Conservation (phyloP, 2,888 invertebrate species). For the Escarpia spicata region DNA sequence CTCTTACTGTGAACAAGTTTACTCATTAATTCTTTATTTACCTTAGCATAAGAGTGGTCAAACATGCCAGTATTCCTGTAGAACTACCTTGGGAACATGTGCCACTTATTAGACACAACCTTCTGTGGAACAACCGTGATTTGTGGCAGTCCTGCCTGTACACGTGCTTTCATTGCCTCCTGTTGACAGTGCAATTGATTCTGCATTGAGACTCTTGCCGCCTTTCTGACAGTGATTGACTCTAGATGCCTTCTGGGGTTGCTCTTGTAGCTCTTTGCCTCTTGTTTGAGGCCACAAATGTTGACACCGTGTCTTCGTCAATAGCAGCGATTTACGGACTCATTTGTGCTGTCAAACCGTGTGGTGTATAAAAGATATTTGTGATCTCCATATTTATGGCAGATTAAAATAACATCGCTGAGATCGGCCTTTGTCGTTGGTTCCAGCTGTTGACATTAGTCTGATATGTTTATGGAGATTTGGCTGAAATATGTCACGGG, state of each 20-base stretch:
- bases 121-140: not conserved
- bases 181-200: not conserved
- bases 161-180: not conserved
- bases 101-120: not conserved
- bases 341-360: not conserved
- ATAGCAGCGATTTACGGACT: not conserved
- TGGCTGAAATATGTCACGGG: not conserved
- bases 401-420: slow-evolving; percentile 10
- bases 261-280: not conserved
- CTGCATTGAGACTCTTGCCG: not conserved
- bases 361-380: not conserved
- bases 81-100: not conserved
- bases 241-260: not conserved
- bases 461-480: not conserved
- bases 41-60: not conserved
- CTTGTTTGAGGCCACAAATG: not conserved
- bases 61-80: not conserved
- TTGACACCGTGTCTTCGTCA: not conserved
- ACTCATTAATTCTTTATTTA: not conserved
- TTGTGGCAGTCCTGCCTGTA: not conserved
- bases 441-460: not conserved
- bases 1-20: too few relatives aligned
- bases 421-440: not conserved
- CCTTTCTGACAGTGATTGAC: not conserved
- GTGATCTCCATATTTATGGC: not conserved